Base-by-base conservation (phyloP, 37 sponge, comb jelly and placozoan genomes). In the Bolinopsis microptera region DNA sequence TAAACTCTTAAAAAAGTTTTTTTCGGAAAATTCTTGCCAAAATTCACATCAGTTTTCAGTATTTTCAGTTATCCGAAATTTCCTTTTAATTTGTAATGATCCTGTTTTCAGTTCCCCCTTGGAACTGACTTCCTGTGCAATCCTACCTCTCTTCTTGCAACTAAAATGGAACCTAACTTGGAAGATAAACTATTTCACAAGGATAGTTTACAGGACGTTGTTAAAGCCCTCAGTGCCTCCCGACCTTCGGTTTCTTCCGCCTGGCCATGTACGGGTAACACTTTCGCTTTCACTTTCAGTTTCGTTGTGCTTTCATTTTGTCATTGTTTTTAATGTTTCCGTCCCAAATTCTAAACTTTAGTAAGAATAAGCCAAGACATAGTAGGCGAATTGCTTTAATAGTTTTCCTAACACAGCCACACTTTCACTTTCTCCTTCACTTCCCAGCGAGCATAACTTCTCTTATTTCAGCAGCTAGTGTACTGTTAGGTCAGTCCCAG, bases 121-220 rank as follows among this genome's bases (percentile, higher is more conserved):
- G 21, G 21, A 34, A 77, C 28, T 34, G 80, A 77, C 21, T 77
- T 77, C 80, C 35, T 77, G 36, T 77, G 33, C 37, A 32, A 8
- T 3, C 21, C 35, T 0, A 32, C 80, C 35, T 32, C 80, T 5
- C 80, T 77, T 1, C 80, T 77, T 35, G 35, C 80, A 0, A 27
- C 80, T 5, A 28, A 72, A 28, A 2, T 30, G 2, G 30, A 72
- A 24, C 26, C 30, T 5, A 30, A 9, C 26, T 8, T 28, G 25
- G 26, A 27, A 33, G 80, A 35, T 1, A 77, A 32, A 1, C 36
- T 35, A 3, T 32, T 35, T 16, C 80, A 35, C 8, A 77, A 35
- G 80, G 32, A 35, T 18, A 77, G 80, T 36, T 77, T 77, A 32
- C 33, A 77, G 80, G 80, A 77, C 18, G 80, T 77, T 2, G 36